Conservation (phyloP, 1,140 invertebrate species). For the Neodiprion lecontei region DNA sequence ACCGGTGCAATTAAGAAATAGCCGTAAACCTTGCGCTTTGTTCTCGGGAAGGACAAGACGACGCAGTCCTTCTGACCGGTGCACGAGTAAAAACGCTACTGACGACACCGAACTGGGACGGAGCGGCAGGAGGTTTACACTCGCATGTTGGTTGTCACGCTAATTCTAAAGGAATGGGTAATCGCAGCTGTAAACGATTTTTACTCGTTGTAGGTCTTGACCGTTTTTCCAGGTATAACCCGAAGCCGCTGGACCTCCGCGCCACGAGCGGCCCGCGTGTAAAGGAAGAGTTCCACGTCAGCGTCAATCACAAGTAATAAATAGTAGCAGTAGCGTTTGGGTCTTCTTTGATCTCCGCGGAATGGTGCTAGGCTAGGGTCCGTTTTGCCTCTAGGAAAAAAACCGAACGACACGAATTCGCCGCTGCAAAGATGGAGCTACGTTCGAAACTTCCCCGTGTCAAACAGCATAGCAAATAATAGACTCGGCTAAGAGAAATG, state of each 20-base stretch:
- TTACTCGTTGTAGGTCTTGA: background rate
- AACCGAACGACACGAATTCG: too few species aligned
- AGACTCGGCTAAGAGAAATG: background rate
- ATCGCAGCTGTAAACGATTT: slow-evolving; percentile 28
- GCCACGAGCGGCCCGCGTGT: background rate
- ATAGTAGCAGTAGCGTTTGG: background rate
- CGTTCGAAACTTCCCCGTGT: background rate
- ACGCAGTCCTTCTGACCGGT: background rate
- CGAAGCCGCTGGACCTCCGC: background rate
- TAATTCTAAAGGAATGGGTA: slow-evolving; percentile 53
- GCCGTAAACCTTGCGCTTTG: slow-evolving; percentile 29
- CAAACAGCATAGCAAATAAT: slow-evolving; percentile 2
- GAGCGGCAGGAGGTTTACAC: slow-evolving; percentile 20
- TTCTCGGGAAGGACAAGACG: background rate
- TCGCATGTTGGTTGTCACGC: slow-evolving; percentile 37
- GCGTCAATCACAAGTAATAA: background rate
- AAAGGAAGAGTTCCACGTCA: background rate
- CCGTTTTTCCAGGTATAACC: background rate
- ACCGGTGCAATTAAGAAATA: slow-evolving; percentile 48
- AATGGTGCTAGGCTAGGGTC: background rate
- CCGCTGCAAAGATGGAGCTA: too few species aligned
- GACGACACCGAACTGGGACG: slow-evolving; percentile 8
- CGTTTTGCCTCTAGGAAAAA: background rate
- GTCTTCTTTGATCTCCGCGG: background rate
- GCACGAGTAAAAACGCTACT: background rate